phyloP scores from a whole-genome alignment of 2,797 vertebrate species.

The Lagocephalus sceleratus region DNA sequence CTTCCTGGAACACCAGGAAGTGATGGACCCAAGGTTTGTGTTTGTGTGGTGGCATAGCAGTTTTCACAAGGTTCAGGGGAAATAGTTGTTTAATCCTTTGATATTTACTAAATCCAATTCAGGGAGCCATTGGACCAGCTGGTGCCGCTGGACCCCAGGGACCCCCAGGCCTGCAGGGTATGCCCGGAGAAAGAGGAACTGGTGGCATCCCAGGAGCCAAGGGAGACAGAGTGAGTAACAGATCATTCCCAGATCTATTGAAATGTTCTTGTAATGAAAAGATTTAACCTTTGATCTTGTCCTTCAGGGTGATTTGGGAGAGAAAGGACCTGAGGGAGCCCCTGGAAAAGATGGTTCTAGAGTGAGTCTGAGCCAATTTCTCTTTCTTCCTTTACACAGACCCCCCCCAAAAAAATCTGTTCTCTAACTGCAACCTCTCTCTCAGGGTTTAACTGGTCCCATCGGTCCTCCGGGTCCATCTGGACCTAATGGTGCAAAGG shows the following conservation, averaged over 20 bases:
- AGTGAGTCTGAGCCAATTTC: slow-evolving; percentile 75
- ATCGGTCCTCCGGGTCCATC: slow-evolving; percentile 92
- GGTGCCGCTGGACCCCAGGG: slow-evolving; percentile 86
- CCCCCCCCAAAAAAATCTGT: neutral
- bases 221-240: slow-evolving; percentile 90
- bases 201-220: slow-evolving; percentile 90
- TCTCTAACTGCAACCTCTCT: neutral
- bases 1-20: slow-evolving; percentile 93
- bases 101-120: neutral
- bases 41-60: neutral
- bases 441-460: slow-evolving; percentile 92
- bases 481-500: slow-evolving; percentile 94
- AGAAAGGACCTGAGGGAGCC: slow-evolving; percentile 93
- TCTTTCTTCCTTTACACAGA: neutral
- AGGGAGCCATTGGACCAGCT: slow-evolving; percentile 89
- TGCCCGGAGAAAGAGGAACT: slow-evolving; percentile 94
- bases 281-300: slow-evolving; percentile 11
- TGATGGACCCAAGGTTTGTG: slow-evolving; percentile 93
- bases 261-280: neutral
- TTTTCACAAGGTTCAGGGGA: neutral
- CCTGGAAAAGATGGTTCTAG: slow-evolving; percentile 92
- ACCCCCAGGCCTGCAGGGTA: slow-evolving; percentile 92
- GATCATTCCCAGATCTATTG: neutral
- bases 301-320: slow-evolving; percentile 87
- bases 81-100: neutral